Conservation (phyloP, 1,140 invertebrate species). For the Neodiprion virginianus region DNA sequence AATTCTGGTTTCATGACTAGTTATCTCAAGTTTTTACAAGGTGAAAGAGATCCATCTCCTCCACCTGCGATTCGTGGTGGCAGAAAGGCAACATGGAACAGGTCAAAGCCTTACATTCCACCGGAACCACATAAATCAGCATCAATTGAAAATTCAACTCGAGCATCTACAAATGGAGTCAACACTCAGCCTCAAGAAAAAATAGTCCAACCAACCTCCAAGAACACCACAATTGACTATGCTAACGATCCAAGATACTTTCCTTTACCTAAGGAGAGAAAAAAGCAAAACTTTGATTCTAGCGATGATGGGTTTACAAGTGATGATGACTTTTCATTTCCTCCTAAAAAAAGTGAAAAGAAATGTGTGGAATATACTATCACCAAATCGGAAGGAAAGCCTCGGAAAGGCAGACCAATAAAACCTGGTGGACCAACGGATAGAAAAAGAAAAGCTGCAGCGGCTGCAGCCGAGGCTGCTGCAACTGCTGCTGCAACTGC, state of each 20-base stretch:
- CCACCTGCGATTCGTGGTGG: conserved; percentile 71
- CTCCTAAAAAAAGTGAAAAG: conserved; percentile 54
- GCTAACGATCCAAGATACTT: conserved; percentile 75
- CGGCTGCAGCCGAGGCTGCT: conserved; percentile 57
- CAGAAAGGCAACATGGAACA: conserved; percentile 71
- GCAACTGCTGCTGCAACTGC: conserved; percentile 49
- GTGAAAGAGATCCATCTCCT: conserved; percentile 80
- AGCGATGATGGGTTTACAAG: conserved; percentile 71
- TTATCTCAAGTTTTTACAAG: conserved; percentile 84
- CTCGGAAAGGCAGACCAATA: conserved; percentile 56
- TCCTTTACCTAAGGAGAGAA: conserved; percentile 75
- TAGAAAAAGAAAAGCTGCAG: conserved; percentile 62
- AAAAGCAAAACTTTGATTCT: conserved; percentile 71
- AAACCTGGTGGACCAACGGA: conserved; percentile 59
- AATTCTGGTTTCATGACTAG: conserved; percentile 83
- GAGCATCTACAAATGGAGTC: conserved; percentile 26
- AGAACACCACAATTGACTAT: conserved; percentile 53
- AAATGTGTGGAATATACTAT: conserved; percentile 41
- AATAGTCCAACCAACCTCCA: conserved; percentile 35
- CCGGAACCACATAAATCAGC: conserved; percentile 37
- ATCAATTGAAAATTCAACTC: conserved; percentile 28
- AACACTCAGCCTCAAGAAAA: conserved; percentile 29
- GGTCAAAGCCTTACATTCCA: conserved; percentile 57
- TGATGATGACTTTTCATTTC: conserved; percentile 70
- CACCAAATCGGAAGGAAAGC: conserved; percentile 42